phyloP scores from a whole-genome alignment of 2,113 vertebrate genomes.

The Tricholaema leucomelas region DNA sequence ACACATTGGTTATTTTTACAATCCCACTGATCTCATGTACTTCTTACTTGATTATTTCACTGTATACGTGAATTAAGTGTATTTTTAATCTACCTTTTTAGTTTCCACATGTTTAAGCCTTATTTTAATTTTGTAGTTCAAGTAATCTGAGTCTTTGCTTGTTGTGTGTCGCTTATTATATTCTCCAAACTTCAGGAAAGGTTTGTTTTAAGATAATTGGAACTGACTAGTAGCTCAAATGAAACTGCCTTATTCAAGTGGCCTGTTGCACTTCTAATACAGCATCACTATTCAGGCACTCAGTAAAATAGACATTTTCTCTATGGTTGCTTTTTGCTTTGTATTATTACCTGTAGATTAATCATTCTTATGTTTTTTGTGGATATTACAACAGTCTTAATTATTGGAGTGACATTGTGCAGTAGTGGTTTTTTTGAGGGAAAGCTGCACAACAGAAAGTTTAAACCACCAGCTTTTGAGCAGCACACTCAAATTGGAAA shows the following conservation, averaged over 20 bases:
- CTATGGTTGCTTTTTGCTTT: background rate
- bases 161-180: background rate
- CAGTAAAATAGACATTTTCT: background rate
- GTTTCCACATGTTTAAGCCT: background rate
- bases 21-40: background rate
- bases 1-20: background rate
- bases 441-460: background rate
- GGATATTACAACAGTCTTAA: background rate
- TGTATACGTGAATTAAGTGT: background rate
- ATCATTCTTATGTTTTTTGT: rapidly evolving
- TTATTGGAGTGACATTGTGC: background rate
- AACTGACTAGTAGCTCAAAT: background rate
- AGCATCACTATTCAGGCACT: background rate
- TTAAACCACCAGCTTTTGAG: background rate
- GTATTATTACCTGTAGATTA: background rate
- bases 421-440: background rate
- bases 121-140: background rate
- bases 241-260: background rate
- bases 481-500: background rate
- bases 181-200: background rate
- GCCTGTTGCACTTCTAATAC: background rate
- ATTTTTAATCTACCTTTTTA: too few relatives aligned
- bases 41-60: background rate
- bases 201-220: background rate
- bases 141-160: background rate